Conservation (phyloP, 2,113 vertebrate genomes). For the Triplophysa rosa region DNA sequence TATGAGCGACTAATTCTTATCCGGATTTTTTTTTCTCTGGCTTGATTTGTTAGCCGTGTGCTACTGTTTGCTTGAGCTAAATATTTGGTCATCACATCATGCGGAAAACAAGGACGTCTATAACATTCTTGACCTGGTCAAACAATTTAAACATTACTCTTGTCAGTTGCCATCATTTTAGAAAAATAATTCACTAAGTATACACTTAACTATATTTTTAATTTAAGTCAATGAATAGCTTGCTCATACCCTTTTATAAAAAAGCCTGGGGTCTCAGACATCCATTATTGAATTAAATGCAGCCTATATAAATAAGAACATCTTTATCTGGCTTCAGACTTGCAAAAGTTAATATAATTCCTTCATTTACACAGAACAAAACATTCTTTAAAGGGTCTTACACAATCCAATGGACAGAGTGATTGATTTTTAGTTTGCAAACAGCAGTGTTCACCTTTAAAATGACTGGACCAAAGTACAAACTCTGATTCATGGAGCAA, state of each 20-base stretch:
- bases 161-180: neutral
- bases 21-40: neutral
- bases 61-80: conserved; percentile 43
- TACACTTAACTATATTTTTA: too few species aligned
- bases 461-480: conserved; percentile 34
- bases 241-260: neutral
- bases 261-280: neutral
- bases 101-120: neutral
- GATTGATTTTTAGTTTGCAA: conserved; percentile 40
- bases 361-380: neutral
- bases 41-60: conserved; percentile 3
- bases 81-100: conserved; percentile 40
- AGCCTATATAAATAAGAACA: too few species aligned
- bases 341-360: neutral
- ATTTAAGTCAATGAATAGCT: too few species aligned
- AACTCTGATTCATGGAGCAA: neutral
- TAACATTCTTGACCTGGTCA: neutral
- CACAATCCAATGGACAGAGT: neutral
- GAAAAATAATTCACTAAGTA: neutral
- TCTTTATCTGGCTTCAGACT: neutral
- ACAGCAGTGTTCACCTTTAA: conserved; percentile 11
- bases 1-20: neutral
- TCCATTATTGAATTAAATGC: neutral
- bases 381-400: conserved; percentile 7
- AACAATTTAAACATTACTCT: neutral